phyloP scores from a whole-genome alignment of 2,113 vertebrate species.

The Gobiocypris rarus region DNA sequence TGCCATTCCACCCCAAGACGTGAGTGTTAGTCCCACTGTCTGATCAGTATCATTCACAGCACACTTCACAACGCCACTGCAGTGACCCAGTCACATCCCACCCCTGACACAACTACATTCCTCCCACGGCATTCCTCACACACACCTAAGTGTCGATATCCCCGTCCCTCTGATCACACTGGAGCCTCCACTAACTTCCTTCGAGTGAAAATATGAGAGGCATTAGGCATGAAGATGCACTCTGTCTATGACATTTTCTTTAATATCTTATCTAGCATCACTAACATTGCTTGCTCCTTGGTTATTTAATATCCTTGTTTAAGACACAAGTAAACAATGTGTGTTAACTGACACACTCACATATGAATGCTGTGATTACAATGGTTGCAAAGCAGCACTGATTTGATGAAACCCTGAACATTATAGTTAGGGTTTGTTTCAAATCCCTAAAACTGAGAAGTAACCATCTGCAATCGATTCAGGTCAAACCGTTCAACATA shows the following conservation, averaged over 20 bases:
- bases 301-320: slow-evolving; percentile 25
- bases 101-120: slow-evolving; percentile 58
- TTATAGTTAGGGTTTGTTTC: not conserved
- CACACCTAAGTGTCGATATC: slow-evolving; percentile 58
- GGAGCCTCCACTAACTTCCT: slow-evolving; percentile 63
- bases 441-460: not conserved
- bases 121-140: slow-evolving; percentile 64
- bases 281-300: slow-evolving; percentile 39
- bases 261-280: slow-evolving; percentile 33
- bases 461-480: not conserved
- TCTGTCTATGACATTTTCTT: slow-evolving; percentile 17
- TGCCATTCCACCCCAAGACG: slow-evolving; percentile 91
- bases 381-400: not conserved
- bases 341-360: slow-evolving; percentile 43
- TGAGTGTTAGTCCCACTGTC: slow-evolving; percentile 76
- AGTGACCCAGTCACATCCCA: slow-evolving; percentile 66
- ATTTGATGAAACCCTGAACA: not conserved
- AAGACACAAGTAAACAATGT: slow-evolving; percentile 16
- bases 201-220: slow-evolving; percentile 54
- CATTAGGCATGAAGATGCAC: slow-evolving; percentile 30
- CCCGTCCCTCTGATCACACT: slow-evolving; percentile 60
- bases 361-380: slow-evolving; percentile 34
- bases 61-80: slow-evolving; percentile 62
- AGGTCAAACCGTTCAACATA: not conserved
- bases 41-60: slow-evolving; percentile 47